Conservation (phyloP, 2,113 vertebrate species). For the Fulmarus glacialis region DNA sequence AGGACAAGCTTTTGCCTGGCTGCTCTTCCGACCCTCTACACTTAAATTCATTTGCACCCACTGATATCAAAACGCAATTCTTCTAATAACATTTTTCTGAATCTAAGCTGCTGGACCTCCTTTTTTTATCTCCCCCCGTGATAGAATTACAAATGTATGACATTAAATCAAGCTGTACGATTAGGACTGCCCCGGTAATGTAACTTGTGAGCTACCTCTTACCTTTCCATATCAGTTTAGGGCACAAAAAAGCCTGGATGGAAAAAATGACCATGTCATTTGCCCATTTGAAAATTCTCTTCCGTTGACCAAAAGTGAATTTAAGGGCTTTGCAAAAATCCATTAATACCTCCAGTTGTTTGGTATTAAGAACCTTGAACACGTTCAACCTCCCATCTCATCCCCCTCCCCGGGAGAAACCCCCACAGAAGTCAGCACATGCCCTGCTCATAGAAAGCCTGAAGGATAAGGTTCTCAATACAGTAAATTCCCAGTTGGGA, state of each 20-base stretch:
- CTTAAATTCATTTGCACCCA: neutral
- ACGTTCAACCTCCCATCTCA: neutral
- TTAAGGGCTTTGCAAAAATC: neutral
- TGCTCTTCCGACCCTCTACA: neutral
- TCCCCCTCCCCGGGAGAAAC: neutral
- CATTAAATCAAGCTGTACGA: neutral
- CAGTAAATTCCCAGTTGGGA: neutral
- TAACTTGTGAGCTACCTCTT: neutral
- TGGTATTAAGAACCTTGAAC: neutral
- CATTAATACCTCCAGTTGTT: neutral
- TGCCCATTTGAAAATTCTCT: neutral
- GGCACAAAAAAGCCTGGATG: neutral
- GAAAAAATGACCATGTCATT: neutral
- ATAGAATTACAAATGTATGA: neutral
- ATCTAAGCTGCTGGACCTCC: neutral
- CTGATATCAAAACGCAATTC: neutral
- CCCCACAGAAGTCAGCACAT: neutral
- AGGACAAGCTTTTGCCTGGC: neutral
- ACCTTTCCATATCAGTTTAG: neutral
- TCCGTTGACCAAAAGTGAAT: neutral
- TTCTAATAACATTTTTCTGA: neutral
- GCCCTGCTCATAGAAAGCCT: neutral
- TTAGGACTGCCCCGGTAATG: neutral
- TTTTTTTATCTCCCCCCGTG: neutral
- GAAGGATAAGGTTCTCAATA: neutral